A percentile compares a stretch with the other conserved stretches of the same genome.
Evolutionary conservation across 2,888 invertebrate genomes (phyloP).

Genomic region (Metallyticus violacea): DNA sequence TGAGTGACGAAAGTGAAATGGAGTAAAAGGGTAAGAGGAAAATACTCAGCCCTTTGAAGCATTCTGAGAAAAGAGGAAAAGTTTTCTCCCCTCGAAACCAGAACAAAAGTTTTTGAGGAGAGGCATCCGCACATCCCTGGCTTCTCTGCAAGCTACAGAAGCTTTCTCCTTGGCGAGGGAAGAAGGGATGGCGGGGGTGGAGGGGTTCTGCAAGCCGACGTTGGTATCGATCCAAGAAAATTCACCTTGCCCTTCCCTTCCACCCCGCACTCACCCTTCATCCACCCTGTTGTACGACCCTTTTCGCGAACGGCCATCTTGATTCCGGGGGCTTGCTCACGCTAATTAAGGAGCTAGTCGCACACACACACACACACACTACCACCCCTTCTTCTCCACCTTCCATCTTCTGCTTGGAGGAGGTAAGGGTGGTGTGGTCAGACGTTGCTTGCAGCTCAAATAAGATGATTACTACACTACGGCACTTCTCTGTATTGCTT

Average conservation of each 20-base stretch:
- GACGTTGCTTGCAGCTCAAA: neutral
- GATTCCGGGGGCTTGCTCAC: slow-evolving; percentile 11
- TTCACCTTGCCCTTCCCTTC: slow-evolving; percentile 7
- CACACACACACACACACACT: neutral
- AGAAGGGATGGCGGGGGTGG: neutral
- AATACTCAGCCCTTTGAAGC: neutral
- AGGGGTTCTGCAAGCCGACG: neutral
- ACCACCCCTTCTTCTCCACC: neutral
- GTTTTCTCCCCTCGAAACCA: neutral
- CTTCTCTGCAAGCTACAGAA: neutral
- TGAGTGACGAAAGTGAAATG: neutral
- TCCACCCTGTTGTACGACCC: neutral
- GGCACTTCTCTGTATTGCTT: neutral
- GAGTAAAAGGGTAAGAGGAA: neutral
- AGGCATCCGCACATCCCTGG: neutral
- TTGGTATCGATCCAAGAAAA: slow-evolving; percentile 15
- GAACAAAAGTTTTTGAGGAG: neutral
- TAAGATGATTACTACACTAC: neutral
- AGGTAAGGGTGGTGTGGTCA: neutral
- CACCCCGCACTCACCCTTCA: neutral
- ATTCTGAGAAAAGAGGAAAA: neutral
- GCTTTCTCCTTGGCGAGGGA: neutral
- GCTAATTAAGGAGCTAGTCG: slow-evolving; percentile 17
- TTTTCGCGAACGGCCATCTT: slow-evolving; percentile 6
- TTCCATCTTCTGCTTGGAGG: neutral